Conservation (phyloP, 2,888 invertebrate species). For the Agapostemon virescens region DNA sequence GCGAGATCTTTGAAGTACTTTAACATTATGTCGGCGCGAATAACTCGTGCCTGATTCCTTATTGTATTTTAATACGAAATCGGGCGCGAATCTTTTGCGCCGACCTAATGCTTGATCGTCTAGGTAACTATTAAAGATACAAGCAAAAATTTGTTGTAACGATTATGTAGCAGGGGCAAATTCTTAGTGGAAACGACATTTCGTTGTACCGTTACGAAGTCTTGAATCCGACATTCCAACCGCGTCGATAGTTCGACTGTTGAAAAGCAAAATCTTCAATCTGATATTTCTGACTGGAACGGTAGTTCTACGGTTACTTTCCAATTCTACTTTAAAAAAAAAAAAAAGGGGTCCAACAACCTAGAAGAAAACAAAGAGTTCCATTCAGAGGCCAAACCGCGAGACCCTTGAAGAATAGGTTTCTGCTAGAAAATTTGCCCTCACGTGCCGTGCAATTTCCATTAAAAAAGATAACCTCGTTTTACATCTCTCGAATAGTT, state of each 20-base stretch:
- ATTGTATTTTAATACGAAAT: background rate
- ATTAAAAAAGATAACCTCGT: background rate
- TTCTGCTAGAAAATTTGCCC: background rate
- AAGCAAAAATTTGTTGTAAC: background rate
- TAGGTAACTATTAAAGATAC: background rate
- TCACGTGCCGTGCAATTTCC: background rate
- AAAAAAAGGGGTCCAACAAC: background rate
- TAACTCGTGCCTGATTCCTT: too few relatives aligned
- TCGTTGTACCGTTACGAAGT: constrained; percentile 2
- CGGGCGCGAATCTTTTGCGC: background rate
- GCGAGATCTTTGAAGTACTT: constrained; percentile 1
- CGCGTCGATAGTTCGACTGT: background rate
- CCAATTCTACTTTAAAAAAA: background rate
- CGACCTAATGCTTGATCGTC: background rate
- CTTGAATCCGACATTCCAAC: constrained; percentile 1
- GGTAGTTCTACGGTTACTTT: background rate
- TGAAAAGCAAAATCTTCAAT: background rate
- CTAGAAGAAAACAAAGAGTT: constrained; percentile 5
- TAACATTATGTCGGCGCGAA: background rate
- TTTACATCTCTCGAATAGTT: background rate
- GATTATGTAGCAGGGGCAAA: background rate
- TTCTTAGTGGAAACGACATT: background rate
- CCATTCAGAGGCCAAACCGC: constrained; percentile 11
- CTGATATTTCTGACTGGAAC: constrained; percentile 4
- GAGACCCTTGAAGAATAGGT: background rate